phyloP scores from a whole-genome alignment of 92 coral and sea anemone species.

The Virgularia gustaviana region DNA sequence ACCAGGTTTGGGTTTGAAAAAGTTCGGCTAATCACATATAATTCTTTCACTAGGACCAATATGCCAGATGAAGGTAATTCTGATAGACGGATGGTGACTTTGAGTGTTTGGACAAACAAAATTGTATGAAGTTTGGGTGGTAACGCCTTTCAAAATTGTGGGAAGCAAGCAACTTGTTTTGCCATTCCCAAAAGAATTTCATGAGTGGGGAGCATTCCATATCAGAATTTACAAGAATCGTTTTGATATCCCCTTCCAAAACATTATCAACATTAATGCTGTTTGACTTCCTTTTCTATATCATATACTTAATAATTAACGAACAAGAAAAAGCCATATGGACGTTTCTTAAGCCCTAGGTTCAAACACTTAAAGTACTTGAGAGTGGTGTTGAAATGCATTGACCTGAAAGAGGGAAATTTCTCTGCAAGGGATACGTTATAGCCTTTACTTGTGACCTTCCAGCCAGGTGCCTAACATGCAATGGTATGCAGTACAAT shows the following conservation, averaged over 20 bases:
- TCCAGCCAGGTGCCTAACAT: slow-evolving; percentile 63
- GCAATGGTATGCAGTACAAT: slow-evolving; percentile 66
- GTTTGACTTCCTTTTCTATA: background rate
- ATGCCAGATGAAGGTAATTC: slow-evolving; percentile 41
- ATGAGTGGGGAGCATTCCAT: slow-evolving; percentile 33
- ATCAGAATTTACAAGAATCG: slow-evolving; percentile 30
- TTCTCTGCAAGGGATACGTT: slow-evolving; percentile 44
- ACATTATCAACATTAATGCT: slow-evolving; percentile 47
- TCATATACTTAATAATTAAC: no score
- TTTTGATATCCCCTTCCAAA: slow-evolving; percentile 39
- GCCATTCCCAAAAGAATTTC: no score
- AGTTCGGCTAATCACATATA: no score
- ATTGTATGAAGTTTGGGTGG: slow-evolving; percentile 34
- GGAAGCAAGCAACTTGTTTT: slow-evolving; percentile 41
- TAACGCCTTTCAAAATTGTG: slow-evolving; percentile 47
- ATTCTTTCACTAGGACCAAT: slow-evolving; percentile 32
- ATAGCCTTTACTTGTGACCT: slow-evolving; percentile 51
- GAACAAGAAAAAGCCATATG: no score
- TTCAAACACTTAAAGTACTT: slow-evolving; percentile 35
- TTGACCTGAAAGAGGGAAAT: slow-evolving; percentile 49
- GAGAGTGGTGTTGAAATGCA: slow-evolving; percentile 55
- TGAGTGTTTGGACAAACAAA: slow-evolving; percentile 35
- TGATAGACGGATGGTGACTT: slow-evolving; percentile 39
- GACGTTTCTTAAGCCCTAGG: slow-evolving; percentile 55
- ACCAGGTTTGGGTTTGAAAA: no score